phyloP scores from a whole-genome alignment of 2,113 vertebrate species.

The Blennius ocellaris region DNA sequence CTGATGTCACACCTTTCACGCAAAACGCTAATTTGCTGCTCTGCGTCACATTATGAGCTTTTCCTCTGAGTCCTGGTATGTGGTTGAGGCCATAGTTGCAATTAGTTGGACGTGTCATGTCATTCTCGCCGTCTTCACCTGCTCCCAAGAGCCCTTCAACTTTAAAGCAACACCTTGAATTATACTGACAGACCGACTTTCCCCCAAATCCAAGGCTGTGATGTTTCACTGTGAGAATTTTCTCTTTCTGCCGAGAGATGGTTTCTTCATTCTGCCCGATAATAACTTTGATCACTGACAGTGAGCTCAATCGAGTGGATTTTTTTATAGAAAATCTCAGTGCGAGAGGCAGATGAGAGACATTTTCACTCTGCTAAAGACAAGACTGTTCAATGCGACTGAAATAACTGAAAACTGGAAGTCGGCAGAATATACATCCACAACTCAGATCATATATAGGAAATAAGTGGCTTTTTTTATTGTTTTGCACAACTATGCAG shows the following conservation, averaged over 20 bases:
- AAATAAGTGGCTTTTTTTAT: no score
- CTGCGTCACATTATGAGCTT: neutral
- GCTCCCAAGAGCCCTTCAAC: constrained; percentile 52
- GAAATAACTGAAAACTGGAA: no score
- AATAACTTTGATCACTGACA: constrained; percentile 65
- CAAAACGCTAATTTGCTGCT: neutral
- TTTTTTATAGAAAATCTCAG: constrained; percentile 39
- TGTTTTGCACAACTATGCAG: no score
- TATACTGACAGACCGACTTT: constrained; percentile 60
- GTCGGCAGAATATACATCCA: no score
- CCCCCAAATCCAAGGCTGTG: constrained; percentile 50
- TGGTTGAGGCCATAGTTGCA: constrained; percentile 37
- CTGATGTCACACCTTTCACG: no score
- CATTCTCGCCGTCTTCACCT: constrained; percentile 38
- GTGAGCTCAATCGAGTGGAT: constrained; percentile 22
- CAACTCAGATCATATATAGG: no score
- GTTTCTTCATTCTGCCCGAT: constrained; percentile 62
- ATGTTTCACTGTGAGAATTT: constrained; percentile 61
- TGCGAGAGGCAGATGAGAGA: constrained; percentile 31
- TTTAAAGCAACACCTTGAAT: constrained; percentile 61
- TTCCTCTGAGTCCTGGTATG: constrained; percentile 34
- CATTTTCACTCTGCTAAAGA: constrained; percentile 38
- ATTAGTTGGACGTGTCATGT: constrained; percentile 45
- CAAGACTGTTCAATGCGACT: neutral
- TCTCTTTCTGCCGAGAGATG: constrained; percentile 45